Evolutionary conservation across 2,113 vertebrate genomes (phyloP).

Genomic region (Petaurus breviceps): DNA sequence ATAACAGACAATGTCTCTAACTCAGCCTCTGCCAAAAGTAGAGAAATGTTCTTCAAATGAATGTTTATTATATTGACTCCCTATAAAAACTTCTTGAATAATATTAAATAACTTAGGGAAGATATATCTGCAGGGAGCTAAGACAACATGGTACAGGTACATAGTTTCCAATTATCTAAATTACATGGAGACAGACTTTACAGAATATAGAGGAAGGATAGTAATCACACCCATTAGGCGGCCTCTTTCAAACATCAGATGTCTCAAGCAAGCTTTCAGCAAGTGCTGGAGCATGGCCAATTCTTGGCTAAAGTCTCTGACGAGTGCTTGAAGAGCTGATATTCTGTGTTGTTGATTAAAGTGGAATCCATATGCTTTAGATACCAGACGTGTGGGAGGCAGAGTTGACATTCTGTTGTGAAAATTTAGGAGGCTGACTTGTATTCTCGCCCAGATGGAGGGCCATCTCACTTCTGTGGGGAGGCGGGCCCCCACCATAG

Average conservation of each 20-base stretch:
- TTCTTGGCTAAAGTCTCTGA: neutral
- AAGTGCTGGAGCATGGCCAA: neutral
- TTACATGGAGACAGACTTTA: neutral
- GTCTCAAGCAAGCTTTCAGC: neutral
- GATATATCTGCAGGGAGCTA: neutral
- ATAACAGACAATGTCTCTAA: neutral
- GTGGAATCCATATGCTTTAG: neutral
- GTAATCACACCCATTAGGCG: neutral
- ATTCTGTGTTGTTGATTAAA: conserved; percentile 2
- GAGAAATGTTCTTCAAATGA: neutral
- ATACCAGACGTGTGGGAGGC: neutral
- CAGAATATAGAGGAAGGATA: neutral
- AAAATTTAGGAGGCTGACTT: conserved; percentile 1
- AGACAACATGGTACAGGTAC: neutral
- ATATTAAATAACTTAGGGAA: neutral
- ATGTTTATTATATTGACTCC: neutral
- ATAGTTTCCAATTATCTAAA: neutral
- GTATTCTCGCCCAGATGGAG: neutral
- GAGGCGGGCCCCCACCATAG: neutral
- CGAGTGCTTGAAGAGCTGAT: neutral
- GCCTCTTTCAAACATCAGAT: neutral
- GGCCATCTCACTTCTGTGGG: neutral
- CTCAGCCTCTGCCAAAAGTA: neutral
- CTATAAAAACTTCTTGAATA: neutral
- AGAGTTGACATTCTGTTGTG: conserved; percentile 1